These are phyloP conservation scores for Nannoperca obscura DNA, from an alignment of 2,797 vertebrate genomes.

Conservation along the genomic window DNA sequence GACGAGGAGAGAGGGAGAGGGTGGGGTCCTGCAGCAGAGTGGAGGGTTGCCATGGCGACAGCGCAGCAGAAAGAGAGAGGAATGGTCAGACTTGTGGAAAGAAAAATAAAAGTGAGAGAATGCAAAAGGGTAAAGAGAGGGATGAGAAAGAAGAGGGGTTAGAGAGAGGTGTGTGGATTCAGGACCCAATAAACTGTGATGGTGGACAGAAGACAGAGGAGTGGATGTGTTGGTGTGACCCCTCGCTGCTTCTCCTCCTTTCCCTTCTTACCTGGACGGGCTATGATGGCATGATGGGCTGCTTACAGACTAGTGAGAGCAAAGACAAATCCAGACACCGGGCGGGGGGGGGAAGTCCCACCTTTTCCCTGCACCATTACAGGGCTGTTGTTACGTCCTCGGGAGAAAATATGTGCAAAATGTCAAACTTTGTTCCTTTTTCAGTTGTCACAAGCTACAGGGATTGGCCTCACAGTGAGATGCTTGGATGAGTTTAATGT, in stretches of 20 bases:
- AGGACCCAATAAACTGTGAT: slow-evolving; percentile 77
- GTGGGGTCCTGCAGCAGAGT: slow-evolving; percentile 88
- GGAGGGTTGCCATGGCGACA: slow-evolving; percentile 87
- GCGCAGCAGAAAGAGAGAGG: slow-evolving; percentile 78
- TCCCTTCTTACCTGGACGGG: slow-evolving; percentile 65
- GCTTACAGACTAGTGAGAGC: slow-evolving; percentile 52
- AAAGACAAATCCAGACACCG: slow-evolving; percentile 59
- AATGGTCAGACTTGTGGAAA: slow-evolving; percentile 82
- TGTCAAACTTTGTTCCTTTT: slow-evolving; percentile 46
- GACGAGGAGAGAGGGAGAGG: slow-evolving; percentile 71
- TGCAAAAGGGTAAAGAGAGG: slow-evolving; percentile 60
- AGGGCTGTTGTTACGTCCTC: slow-evolving; percentile 52
- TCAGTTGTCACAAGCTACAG: slow-evolving; percentile 10
- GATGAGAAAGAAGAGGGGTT: slow-evolving; percentile 43
- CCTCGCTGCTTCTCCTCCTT: slow-evolving; percentile 56
- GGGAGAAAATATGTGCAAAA: slow-evolving; percentile 16
- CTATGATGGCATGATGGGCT: slow-evolving; percentile 46
- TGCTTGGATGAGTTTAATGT: neutral
- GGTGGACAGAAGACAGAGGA: slow-evolving; percentile 61
- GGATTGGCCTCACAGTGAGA: neutral
- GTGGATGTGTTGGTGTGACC: slow-evolving; percentile 63
- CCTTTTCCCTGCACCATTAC: slow-evolving; percentile 68
- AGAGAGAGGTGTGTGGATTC: slow-evolving; percentile 50
- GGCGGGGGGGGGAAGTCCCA: slow-evolving; percentile 49
- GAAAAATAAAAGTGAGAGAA: slow-evolving; percentile 76